Percentiles rank a stretch among this genome's conserved stretches.
Conservation (phyloP, 2,888 invertebrate species). For the Candidula unifasciata region DNA sequence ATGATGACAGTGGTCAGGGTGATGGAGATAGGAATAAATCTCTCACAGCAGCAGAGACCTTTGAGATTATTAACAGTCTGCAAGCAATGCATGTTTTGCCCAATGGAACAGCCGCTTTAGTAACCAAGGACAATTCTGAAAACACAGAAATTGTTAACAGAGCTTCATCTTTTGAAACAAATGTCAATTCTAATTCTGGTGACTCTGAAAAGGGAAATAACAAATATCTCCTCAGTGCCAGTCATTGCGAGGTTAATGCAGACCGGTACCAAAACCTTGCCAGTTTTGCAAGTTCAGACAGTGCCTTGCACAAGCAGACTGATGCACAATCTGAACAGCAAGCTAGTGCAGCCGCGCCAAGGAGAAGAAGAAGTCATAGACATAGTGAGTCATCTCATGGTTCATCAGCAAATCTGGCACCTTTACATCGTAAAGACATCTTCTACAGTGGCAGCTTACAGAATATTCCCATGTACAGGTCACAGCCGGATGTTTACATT, state of each 20-base stretch:
- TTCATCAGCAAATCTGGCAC: constrained; percentile 27
- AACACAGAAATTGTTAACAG: no score
- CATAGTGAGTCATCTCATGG: constrained; percentile 19
- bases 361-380: not conserved
- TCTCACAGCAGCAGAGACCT: constrained; percentile 9
- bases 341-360: not conserved
- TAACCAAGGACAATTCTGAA: no score
- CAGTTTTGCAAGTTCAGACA: constrained; percentile 14
- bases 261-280: not conserved
- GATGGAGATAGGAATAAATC: not conserved
- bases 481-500: constrained; percentile 75
- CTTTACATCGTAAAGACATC: constrained; percentile 85
- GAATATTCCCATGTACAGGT: constrained; percentile 79
- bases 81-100: constrained; percentile 40
- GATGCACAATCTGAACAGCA: not conserved
- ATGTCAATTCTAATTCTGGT: not conserved
- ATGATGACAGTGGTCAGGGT: not conserved
- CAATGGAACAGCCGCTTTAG: constrained; percentile 4
- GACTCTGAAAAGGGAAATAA: not conserved
- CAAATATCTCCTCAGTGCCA: not conserved
- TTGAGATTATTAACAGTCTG: constrained; percentile 32
- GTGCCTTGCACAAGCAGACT: not conserved
- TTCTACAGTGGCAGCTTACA: constrained; percentile 90
- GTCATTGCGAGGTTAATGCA: not conserved
- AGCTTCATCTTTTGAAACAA: no score